A percentile compares a stretch with the other conserved stretches of the same genome.
phyloP scores from a whole-genome alignment of 2,113 vertebrate species.

The Silurus glanis region DNA sequence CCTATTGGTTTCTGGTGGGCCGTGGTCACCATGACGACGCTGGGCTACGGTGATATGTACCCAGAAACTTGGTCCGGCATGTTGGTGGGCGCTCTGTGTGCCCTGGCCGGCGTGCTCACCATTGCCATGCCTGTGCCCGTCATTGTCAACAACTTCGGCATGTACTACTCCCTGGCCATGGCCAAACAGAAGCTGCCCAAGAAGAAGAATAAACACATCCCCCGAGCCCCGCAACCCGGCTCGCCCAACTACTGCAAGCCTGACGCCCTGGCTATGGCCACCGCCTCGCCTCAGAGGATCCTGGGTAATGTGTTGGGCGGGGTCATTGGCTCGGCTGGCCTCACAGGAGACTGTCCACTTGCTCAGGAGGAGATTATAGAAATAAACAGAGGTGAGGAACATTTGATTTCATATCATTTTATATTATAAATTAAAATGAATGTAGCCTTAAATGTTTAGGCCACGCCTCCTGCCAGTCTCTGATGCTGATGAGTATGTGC shows the following conservation, averaged over 20 bases:
- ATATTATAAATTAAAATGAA: neutral
- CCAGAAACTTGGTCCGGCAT: constrained; percentile 96
- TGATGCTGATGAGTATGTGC: neutral
- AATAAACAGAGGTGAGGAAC: constrained; percentile 82
- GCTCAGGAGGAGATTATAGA: constrained; percentile 95
- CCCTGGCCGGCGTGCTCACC: constrained; percentile 92
- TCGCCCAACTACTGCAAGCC: constrained; percentile 93
- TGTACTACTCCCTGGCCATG: constrained; percentile 97
- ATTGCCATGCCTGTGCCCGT: constrained; percentile 98
- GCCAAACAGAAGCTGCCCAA: constrained; percentile 97
- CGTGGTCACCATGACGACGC: constrained; percentile 93
- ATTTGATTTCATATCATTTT: neutral
- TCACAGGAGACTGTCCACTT: constrained; percentile 82
- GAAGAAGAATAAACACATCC: constrained; percentile 96
- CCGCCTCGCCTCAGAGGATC: constrained; percentile 79
- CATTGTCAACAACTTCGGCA: constrained; percentile 97
- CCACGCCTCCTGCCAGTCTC: neutral
- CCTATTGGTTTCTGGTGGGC: constrained; percentile 99
- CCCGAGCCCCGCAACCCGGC: constrained; percentile 86
- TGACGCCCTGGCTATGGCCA: constrained; percentile 79
- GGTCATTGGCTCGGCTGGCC: constrained; percentile 70
- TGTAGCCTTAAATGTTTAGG: neutral
- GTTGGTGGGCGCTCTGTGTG: constrained; percentile 91
- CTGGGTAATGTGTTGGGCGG: constrained; percentile 79
- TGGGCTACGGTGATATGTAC: constrained; percentile 96